Evolutionary conservation across 1,140 invertebrate species (phyloP), one percentile per base, ranked within the genome.

Genomic region (Trichomalopsis sarcophagae): DNA sequence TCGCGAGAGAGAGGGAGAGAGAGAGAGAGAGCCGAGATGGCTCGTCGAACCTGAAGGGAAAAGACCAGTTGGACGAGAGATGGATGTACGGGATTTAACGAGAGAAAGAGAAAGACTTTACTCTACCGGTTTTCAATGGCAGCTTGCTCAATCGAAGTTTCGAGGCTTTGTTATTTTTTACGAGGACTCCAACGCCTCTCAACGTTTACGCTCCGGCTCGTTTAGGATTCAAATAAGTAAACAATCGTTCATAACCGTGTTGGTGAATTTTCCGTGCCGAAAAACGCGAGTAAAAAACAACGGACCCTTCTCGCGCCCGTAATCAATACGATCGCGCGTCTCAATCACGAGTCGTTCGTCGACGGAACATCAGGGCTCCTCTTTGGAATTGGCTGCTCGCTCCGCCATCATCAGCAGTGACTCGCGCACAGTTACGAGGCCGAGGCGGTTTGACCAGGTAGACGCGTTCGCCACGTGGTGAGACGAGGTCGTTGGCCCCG

Each of bases 391-490:
- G 55, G 17, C 55, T 55, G 50, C 50, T 36, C 9, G 21, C 55
- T 62, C 55, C 6, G 17, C 2, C 40, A 44, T 44, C 7, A 21
- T 7, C 21, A 62, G 33, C 33, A 36, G 55, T 62, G 55, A 62
- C 55, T 62, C 21, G 55, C 55, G 55, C 55, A 62, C 55, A 62
- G 55, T 62, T 62, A 62, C 55, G 55, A n/a, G 5, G 13, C 89
- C 84, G 87, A 91, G 90, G 90, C 90, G 88, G 90, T 90, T 90
- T 89, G 91, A 91, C 89, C 90, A 88, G 87, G 90, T 91, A 91
- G 89, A 90, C 89, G 89, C 89, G 89, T 89, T 90, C 89, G 90
- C 90, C 90, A 91, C 91, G 91, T 92, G 91, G 91, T 91, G 88
- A 27, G 27, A 88, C 87, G 86, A 83, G 91, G 91, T 92, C 91